Base-by-base conservation (phyloP, 2,113 vertebrate species). In the Oxyruncus cristatus region DNA sequence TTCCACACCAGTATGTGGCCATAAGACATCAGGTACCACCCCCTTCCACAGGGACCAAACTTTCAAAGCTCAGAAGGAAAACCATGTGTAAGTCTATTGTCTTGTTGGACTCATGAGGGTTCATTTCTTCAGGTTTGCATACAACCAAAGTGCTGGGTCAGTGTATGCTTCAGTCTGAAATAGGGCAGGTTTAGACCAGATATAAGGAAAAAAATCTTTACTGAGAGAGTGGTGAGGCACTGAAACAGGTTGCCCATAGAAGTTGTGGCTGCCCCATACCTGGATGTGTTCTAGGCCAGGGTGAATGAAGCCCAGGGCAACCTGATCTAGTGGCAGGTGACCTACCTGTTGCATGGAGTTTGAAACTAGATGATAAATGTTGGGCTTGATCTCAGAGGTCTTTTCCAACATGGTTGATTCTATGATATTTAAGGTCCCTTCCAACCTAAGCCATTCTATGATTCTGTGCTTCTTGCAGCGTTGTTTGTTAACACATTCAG, bases 41-140 rank as follows among this genome's bases (percentile, higher is more conserved):
- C 97, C 98, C 0, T 97, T 98, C 93, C 98, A 98, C 83, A 97
- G 98, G 80, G 98, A 99, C 74, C 99, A 99, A 91, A 72, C 97
- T 47, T 95, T 98, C 93, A 98, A 99, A 94, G 95, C 97, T 50
- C 99, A 99, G 86, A 99, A 99, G 96, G 99, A 99, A 97, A 99
- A 98, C 76, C 97, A 99, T 12, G 87, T 98, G 99, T 99, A 98
- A 98, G 99, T 98, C 9, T 17, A 55, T 67, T 47, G 39, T 67
- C n/a, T 63, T 73, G n/a, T n/a, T 0, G 0, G 37, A 28, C 50
- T 79, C 68, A 5, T 0, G 0, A 27, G 71, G 27, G 27, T 50
- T 65, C 20, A 1, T 58, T 65, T 62, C 83, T 59, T 67, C 41
- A 58, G 18, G 13, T 46, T 13, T 52, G 39, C 15, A 7, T 1